Percentiles rank a stretch among this genome's conserved stretches.
phyloP scores from a whole-genome alignment of 2,888 invertebrate genomes.

The Leuctra nigra region DNA sequence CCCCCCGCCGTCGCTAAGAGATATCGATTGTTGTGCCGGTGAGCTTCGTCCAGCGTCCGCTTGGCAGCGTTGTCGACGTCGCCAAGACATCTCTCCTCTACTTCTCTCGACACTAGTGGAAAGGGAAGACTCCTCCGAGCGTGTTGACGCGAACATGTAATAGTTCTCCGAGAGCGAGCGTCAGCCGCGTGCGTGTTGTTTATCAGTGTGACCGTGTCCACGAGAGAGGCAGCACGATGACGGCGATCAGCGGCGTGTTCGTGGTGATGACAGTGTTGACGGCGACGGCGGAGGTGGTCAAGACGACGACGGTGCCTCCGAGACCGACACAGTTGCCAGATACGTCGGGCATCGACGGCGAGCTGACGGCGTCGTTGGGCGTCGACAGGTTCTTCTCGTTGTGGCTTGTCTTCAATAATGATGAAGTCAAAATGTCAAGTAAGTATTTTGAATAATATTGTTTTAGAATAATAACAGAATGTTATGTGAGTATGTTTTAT shows the following conservation, averaged over 20 bases:
- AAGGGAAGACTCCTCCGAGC: slow-evolving; percentile 6
- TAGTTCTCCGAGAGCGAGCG: not conserved
- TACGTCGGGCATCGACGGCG: slow-evolving; percentile 45
- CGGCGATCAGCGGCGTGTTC: too few species aligned
- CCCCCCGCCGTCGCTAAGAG: not conserved
- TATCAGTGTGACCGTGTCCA: not conserved
- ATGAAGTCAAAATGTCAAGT: slow-evolving; percentile 43
- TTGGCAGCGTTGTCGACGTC: slow-evolving; percentile 11
- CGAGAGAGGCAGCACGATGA: too few species aligned
- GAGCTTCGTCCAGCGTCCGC: slow-evolving; percentile 3
- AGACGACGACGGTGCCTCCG: slow-evolving; percentile 1
- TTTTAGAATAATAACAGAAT: too few species aligned
- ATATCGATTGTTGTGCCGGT: slow-evolving; percentile 19
- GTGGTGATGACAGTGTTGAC: not conserved
- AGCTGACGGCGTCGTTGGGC: slow-evolving; percentile 43
- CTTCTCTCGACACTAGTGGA: slow-evolving; percentile 2
- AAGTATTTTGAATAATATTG: too few species aligned
- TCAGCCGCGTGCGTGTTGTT: not conserved
- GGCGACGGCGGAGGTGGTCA: not conserved
- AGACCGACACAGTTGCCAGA: slow-evolving; percentile 38
- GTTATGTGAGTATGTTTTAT: too few species aligned
- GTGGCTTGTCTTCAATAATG: slow-evolving; percentile 48
- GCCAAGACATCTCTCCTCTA: not conserved
- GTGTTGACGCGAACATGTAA: not conserved
- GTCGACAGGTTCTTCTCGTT: slow-evolving; percentile 48